Evolutionary conservation across 2,113 vertebrate species (phyloP).

Genomic region (Eptatretus burgeri): DNA sequence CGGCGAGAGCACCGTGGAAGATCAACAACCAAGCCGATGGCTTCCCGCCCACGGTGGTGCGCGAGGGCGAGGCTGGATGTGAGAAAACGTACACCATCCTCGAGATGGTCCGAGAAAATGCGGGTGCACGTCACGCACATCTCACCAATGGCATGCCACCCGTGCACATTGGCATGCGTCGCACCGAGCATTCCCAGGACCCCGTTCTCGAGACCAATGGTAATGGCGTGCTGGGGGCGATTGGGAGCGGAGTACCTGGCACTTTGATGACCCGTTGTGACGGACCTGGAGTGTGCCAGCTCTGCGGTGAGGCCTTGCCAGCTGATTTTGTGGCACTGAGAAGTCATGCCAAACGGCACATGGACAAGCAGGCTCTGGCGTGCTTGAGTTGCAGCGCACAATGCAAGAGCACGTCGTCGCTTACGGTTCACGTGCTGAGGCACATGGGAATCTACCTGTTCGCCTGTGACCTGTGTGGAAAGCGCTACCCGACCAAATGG

Average conservation of each 20-base stretch:
- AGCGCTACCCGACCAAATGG: constrained; percentile 5
- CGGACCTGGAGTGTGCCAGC: constrained; percentile 4
- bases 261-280: neutral
- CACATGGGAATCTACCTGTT: constrained; percentile 6
- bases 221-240: constrained; percentile 1
- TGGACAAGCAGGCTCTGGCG: constrained; percentile 2
- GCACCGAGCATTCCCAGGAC: neutral
- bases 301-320: constrained; percentile 5
- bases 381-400: constrained; percentile 3
- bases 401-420: constrained; percentile 4
- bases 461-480: constrained; percentile 3
- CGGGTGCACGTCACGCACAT: constrained; percentile 1
- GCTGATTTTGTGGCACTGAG: constrained; percentile 4
- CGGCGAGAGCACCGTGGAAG: neutral
- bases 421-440: constrained; percentile 5
- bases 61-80: neutral
- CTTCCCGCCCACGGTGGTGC: constrained; percentile 4
- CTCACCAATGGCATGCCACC: neutral
- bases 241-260: neutral
- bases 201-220: neutral
- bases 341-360: constrained; percentile 2
- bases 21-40: constrained; percentile 1
- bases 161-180: neutral
- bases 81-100: constrained; percentile 6
- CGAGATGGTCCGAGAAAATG: constrained; percentile 5